These are phyloP conservation scores for Drosophila aldrichi DNA, from an alignment of 2,888 invertebrate genomes.

Conservation along the genomic window DNA sequence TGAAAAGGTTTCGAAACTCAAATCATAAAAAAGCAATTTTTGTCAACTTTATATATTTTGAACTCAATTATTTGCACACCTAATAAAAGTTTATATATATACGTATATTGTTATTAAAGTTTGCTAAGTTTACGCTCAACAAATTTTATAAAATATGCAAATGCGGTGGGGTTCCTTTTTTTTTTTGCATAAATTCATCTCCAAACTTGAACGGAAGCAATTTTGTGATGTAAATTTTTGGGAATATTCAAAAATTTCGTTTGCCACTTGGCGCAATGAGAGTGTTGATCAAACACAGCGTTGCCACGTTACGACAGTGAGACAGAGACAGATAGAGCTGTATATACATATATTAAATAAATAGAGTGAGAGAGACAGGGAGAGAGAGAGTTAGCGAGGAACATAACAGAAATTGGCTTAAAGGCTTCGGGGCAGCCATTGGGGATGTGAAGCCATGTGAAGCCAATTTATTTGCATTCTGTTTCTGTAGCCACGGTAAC, in stretches of 20 bases:
- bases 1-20: not conserved
- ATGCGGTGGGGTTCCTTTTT: conserved; percentile 11
- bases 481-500: conserved; percentile 50
- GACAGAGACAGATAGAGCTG: not conserved
- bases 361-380: not conserved
- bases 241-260: conserved; percentile 20
- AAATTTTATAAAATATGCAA: conserved; percentile 45
- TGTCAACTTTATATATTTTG: not conserved
- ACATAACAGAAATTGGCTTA: conserved; percentile 66
- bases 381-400: conserved; percentile 22
- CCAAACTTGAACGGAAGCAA: conserved; percentile 44
- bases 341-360: not conserved
- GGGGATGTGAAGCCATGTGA: conserved; percentile 55
- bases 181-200: conserved; percentile 43
- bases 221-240: conserved; percentile 67
- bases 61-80: not conserved
- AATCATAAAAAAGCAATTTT: not conserved
- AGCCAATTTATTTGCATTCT: conserved; percentile 66
- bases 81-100: not conserved
- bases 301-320: not conserved
- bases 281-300: conserved; percentile 62
- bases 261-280: conserved; percentile 32
- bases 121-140: conserved; percentile 37
- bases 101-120: conserved; percentile 3
- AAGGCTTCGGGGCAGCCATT: conserved; percentile 56